These are phyloP conservation scores for Pseudochromis fuscus DNA, from an alignment of 2,797 vertebrate species.

Conservation along the genomic window DNA sequence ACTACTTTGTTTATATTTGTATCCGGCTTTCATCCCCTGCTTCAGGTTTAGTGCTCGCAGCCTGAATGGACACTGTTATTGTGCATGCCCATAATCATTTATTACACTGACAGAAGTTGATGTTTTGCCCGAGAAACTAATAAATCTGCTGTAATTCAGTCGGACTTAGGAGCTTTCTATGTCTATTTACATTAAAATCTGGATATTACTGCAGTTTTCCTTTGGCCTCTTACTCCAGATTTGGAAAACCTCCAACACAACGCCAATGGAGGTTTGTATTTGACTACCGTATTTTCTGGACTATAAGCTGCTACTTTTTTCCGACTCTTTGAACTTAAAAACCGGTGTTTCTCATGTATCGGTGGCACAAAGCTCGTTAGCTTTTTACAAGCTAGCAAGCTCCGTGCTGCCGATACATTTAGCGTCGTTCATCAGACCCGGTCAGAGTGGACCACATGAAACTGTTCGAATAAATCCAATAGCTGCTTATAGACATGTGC, in stretches of 20 bases:
- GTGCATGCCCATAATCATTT: slow-evolving; percentile 24
- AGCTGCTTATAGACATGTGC: too few relatives aligned
- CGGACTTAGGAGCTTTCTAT: too few relatives aligned
- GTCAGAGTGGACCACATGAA: too few relatives aligned
- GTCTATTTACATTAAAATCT: neutral
- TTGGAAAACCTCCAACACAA: neutral
- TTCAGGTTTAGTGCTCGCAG: slow-evolving; percentile 22
- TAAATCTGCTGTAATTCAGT: slow-evolving; percentile 20
- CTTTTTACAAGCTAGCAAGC: too few relatives aligned
- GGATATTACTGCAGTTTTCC: neutral
- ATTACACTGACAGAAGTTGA: slow-evolving; percentile 26
- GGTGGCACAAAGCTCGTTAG: too few relatives aligned
- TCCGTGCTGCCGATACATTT: too few relatives aligned
- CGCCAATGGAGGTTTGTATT: neutral
- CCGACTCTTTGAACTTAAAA: too few relatives aligned
- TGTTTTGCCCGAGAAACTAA: slow-evolving; percentile 13
- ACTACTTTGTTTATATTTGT: slow-evolving; percentile 49
- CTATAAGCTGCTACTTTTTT: too few relatives aligned
- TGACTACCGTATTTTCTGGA: neutral
- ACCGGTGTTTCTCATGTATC: too few relatives aligned
- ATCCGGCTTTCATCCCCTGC: slow-evolving; percentile 29
- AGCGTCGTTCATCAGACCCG: too few relatives aligned
- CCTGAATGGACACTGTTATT: slow-evolving; percentile 21
- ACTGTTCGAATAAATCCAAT: too few relatives aligned
- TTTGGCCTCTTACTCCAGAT: neutral